Conservation (phyloP, 2,888 invertebrate species). For the Tenthredo scrophulariae region DNA sequence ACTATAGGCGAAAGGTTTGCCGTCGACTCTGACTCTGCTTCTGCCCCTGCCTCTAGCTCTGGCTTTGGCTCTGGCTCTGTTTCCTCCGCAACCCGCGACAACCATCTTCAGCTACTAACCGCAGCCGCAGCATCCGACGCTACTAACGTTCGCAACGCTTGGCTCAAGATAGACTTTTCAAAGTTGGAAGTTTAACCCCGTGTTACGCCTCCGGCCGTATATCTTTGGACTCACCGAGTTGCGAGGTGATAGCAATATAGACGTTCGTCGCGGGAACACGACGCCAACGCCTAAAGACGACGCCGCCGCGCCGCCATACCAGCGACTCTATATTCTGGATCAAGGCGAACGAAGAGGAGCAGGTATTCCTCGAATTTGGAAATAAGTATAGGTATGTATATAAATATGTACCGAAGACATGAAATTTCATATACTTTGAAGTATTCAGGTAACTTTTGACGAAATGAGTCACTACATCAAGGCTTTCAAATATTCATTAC, state of each 20-base stretch:
- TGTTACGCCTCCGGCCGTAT: slow-evolving; percentile 42
- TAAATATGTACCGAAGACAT: neutral
- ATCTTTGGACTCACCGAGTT: slow-evolving; percentile 42
- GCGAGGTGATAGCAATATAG: slow-evolving; percentile 44
- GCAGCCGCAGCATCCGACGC: slow-evolving; percentile 43
- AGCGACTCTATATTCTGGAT: neutral
- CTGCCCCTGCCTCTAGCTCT: neutral
- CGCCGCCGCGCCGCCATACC: neutral
- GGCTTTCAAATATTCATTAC: neutral
- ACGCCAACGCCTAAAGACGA: slow-evolving; percentile 11
- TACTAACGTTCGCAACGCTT: slow-evolving; percentile 38
- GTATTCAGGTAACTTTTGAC: neutral
- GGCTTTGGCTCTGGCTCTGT: neutral
- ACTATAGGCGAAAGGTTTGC: neutral
- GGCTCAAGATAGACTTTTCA: slow-evolving; percentile 51
- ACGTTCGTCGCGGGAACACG: slow-evolving; percentile 21
- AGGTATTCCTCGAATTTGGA: neutral
- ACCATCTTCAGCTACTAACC: slow-evolving; percentile 37
- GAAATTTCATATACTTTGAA: neutral
- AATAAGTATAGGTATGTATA: neutral
- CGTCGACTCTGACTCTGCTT: neutral
- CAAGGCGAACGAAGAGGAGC: neutral
- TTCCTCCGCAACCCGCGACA: slow-evolving; percentile 19
- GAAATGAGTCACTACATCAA: neutral
- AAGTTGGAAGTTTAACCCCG: slow-evolving; percentile 50